Percentiles rank a stretch among this genome's conserved stretches.
Evolutionary conservation across 2,888 invertebrate species (phyloP).

Genomic region (Diploptera punctata): DNA sequence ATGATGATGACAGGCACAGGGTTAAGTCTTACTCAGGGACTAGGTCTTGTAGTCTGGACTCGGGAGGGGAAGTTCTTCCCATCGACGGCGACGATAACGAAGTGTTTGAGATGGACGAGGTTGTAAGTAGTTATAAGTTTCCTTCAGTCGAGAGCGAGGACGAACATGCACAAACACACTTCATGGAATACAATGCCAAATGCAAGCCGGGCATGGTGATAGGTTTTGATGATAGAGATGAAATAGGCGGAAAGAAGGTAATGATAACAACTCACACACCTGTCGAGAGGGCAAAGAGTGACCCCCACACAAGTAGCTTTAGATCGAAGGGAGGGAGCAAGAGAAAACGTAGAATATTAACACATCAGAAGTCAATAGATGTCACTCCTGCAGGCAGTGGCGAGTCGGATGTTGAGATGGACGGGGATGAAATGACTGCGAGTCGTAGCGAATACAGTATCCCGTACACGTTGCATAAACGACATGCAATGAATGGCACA

Average conservation of each 20-base stretch:
- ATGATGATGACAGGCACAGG: constrained; percentile 9
- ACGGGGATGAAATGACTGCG: constrained; percentile 56
- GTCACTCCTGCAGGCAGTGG: constrained; percentile 85
- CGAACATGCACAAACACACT: constrained; percentile 35
- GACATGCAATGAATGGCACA: constrained; percentile 86
- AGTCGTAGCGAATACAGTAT: constrained; percentile 69
- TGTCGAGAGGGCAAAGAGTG: constrained; percentile 85
- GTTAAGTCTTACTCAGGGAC: constrained; percentile 31
- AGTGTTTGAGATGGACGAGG: constrained; percentile 78
- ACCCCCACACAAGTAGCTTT: constrained; percentile 74
- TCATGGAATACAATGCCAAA: constrained; percentile 45
- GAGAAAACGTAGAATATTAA: constrained; percentile 78
- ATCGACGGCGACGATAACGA: constrained; percentile 70
- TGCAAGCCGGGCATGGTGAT: constrained; percentile 50
- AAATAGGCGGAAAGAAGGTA: neutral
- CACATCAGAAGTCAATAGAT: constrained; percentile 87
- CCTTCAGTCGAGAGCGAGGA: neutral
- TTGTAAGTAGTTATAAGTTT: neutral
- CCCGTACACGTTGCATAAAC: constrained; percentile 83
- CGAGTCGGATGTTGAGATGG: constrained; percentile 68
- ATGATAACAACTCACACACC: constrained; percentile 67
- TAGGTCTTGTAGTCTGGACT: constrained; percentile 77
- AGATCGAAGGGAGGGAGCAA: constrained; percentile 51
- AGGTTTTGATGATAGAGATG: constrained; percentile 50
- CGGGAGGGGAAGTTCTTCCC: constrained; percentile 77